phyloP scores from a whole-genome alignment of 2,888 invertebrate genomes.

The Muschampia plurimacula region DNA sequence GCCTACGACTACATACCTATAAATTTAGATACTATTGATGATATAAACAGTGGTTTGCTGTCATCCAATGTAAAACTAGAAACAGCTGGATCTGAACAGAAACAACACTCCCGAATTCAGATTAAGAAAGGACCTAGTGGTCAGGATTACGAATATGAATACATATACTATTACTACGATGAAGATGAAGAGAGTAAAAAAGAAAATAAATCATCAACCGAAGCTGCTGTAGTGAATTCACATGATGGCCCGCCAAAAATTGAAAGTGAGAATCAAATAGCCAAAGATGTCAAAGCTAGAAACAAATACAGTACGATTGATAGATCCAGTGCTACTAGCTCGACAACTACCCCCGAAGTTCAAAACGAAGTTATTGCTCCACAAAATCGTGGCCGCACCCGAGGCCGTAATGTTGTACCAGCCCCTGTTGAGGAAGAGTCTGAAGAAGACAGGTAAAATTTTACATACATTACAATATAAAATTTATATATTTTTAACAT shows the following conservation, averaged over 20 bases:
- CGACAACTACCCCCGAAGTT: conserved; percentile 84
- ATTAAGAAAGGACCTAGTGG: conserved; percentile 96
- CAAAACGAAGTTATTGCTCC: conserved; percentile 88
- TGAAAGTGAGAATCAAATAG: conserved; percentile 74
- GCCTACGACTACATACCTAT: conserved; percentile 77
- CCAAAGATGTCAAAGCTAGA: conserved; percentile 76
- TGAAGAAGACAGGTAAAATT: conserved; percentile 77
- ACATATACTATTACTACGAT: conserved; percentile 96
- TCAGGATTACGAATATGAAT: conserved; percentile 96
- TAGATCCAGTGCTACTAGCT: conserved; percentile 68
- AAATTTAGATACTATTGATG: conserved; percentile 81
- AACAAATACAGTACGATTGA: conserved; percentile 86
- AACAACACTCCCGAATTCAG: conserved; percentile 90
- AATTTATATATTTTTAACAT: background rate
- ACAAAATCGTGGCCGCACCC: conserved; percentile 73
- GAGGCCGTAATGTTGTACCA: conserved; percentile 78
- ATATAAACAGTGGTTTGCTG: conserved; percentile 77
- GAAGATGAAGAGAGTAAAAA: conserved; percentile 89
- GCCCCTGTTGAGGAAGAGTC: conserved; percentile 82
- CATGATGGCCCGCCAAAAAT: conserved; percentile 87
- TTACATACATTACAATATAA: background rate
- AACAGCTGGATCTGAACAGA: conserved; percentile 89
- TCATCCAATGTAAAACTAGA: conserved; percentile 84
- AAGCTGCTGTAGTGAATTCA: conserved; percentile 74
- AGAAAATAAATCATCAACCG: conserved; percentile 56